Conservation (phyloP, 2,888 invertebrate genomes). For the Nymphalis urticae region DNA sequence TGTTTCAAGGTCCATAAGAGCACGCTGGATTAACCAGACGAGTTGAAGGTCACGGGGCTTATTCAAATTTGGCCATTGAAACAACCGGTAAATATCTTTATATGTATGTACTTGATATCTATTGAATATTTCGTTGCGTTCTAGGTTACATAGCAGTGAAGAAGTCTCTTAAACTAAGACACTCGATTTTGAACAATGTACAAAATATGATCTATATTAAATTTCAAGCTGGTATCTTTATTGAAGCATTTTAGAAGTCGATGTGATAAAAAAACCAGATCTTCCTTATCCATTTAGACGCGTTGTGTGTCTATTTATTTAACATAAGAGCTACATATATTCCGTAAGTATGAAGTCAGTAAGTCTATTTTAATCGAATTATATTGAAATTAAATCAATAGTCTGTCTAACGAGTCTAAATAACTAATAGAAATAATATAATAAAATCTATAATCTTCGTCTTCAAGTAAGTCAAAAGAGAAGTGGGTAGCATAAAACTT, state of each 20-base stretch:
- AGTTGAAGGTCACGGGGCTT: conserved; percentile 56
- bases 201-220: no score
- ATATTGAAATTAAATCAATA: no score
- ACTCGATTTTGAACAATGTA: no score
- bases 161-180: no score
- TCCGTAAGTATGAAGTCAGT: no score
- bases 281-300: background rate
- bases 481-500: no score
- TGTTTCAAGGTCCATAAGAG: conserved; percentile 62
- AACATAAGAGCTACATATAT: no score
- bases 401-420: no score
- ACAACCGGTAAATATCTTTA: conserved; percentile 25
- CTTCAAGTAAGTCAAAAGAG: no score
- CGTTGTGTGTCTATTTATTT: background rate
- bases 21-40: conserved; percentile 64
- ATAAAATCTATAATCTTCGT: no score
- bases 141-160: background rate
- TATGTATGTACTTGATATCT: background rate
- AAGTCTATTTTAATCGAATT: no score
- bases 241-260: background rate
- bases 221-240: background rate
- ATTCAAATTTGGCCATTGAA: conserved; percentile 44
- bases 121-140: background rate
- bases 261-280: conserved; percentile 6
- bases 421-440: no score